phyloP scores from a whole-genome alignment of 2,888 invertebrate species.

The Tachina lurida region DNA sequence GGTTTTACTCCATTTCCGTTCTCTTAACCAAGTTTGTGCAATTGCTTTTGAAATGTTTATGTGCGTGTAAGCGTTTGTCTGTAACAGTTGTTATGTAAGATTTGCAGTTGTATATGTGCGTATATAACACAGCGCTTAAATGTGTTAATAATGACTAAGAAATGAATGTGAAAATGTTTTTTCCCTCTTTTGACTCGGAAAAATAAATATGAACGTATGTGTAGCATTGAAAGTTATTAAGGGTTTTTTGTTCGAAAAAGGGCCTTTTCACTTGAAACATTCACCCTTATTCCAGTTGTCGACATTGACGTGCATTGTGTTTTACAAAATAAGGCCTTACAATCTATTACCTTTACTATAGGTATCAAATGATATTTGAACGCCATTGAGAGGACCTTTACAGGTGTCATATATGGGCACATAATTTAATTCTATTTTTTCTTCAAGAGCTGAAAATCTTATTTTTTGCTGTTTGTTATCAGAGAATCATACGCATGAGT shows the following conservation, averaged over 20 bases:
- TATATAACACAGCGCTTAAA: slow-evolving; percentile 22
- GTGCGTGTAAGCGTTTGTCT: neutral
- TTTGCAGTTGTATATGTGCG: slow-evolving; percentile 12
- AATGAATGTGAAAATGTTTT: slow-evolving; percentile 32
- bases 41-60: neutral
- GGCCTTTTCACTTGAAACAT: neutral
- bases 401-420: too few relatives aligned
- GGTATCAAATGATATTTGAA: too few relatives aligned
- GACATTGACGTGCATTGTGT: too few relatives aligned
- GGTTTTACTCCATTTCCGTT: slow-evolving; percentile 68
- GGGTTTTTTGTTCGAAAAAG: neutral
- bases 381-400: too few relatives aligned
- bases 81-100: slow-evolving; percentile 53
- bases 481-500: too few relatives aligned
- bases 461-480: too few relatives aligned
- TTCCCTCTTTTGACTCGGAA: neutral
- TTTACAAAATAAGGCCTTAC: too few relatives aligned
- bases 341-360: too few relatives aligned
- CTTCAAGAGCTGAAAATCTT: too few relatives aligned
- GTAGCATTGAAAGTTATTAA: neutral
- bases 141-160: slow-evolving; percentile 69
- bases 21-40: slow-evolving; percentile 59
- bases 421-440: too few relatives aligned
- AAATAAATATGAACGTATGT: neutral
- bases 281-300: too few relatives aligned